Base-by-base conservation (phyloP, 1,140 invertebrate species). In the Andricus grossulariae region DNA sequence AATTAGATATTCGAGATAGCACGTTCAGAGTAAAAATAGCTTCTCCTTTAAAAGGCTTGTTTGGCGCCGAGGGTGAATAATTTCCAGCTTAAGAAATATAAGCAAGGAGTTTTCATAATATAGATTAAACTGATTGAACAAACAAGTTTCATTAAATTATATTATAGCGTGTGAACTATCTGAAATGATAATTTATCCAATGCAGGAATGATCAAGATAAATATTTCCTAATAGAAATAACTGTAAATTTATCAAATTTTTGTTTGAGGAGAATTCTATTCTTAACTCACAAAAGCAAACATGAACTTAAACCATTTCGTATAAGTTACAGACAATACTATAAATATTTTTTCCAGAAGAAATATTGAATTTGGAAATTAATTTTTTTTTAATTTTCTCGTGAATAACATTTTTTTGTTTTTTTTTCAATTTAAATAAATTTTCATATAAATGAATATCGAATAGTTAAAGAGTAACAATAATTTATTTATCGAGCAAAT, bases 81-180 rank as follows among this genome's bases (percentile, higher is more conserved):
- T 66, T 66, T 66, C 60, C 25, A 66, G 60, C 60, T 66, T 66
- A 66, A 66, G 60, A 66, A 66, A 66, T 66, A 66, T 39, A 32
- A 66, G 60, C 60, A 66, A 66, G 60, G 25, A 12, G 39, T 66
- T 66, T 66, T 66, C 21, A 60, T 12, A 60, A 60, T 60, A 66
- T 66, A 66, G 60, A 66, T 66, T 21, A 66, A 15, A 66, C 60
- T 39, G 60, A 66, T 66, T 66, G 60, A 66, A 66, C 60, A 32
- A 66, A 25, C 45, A 25, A 45, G 25, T 45, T 66, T 66, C 32
- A 39, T 39, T 66, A 39, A 66, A 66, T 66, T 66, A 16, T 66
- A 16, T 7, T 7, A 45, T 66, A 66, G 60, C 60, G 60, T 66
- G 60, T 66, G 60, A 11, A 45, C 7, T 10, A 10, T 10, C 7